phyloP scores from a whole-genome alignment of 1,140 invertebrate genomes.

The Condylostylus longicornis region DNA sequence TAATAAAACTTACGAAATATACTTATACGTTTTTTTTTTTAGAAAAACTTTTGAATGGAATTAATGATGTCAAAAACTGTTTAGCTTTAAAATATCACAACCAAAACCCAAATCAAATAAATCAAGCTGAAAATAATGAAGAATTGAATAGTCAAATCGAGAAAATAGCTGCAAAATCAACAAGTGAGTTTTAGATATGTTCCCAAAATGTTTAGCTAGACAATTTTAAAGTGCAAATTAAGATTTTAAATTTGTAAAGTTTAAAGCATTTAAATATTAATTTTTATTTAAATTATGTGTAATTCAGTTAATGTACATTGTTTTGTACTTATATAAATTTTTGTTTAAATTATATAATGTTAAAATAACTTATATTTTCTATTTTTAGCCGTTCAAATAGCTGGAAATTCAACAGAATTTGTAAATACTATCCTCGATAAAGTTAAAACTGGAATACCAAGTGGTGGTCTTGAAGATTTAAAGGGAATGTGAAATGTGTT shows the following conservation, averaged over 20 bases:
- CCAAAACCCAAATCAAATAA: too few species aligned
- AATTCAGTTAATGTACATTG: neutral
- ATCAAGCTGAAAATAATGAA: conserved; percentile 38
- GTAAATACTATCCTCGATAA: conserved; percentile 74
- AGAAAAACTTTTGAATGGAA: conserved; percentile 52
- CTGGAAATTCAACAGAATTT: conserved; percentile 69
- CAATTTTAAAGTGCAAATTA: too few species aligned
- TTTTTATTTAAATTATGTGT: conserved; percentile 4
- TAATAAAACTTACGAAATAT: neutral
- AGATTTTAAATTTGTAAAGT: neutral
- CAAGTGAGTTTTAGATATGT: conserved; percentile 39
- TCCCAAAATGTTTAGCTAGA: conserved; percentile 1
- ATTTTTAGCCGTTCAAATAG: conserved; percentile 49
- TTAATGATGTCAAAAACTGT: conserved; percentile 47
- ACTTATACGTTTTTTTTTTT: conserved; percentile 21
- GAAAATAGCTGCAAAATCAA: conserved; percentile 44
- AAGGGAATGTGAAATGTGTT: too few species aligned
- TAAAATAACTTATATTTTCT: neutral
- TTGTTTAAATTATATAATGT: conserved; percentile 1
- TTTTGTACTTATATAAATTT: neutral
- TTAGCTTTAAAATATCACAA: conserved; percentile 41
- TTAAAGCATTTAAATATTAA: neutral
- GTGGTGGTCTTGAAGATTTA: conserved; percentile 48
- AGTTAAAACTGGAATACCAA: conserved; percentile 46
- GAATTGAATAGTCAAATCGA: conserved; percentile 50